Conservation (phyloP, 2,888 invertebrate species). For the Cryptus viduatorius region DNA sequence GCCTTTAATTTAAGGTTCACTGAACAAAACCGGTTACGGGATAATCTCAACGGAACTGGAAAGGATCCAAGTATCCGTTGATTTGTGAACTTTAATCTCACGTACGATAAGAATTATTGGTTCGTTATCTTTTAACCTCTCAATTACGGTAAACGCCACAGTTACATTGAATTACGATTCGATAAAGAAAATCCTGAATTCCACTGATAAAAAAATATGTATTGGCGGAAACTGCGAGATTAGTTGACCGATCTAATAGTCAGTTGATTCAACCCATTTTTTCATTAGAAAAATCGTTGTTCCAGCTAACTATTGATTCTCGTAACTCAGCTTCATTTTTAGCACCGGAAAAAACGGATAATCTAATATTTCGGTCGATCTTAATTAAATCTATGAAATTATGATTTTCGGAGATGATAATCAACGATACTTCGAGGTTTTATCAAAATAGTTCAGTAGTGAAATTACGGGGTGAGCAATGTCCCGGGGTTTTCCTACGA, state of each 20-base stretch:
- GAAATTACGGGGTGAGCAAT: neutral
- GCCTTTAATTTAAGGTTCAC: slow-evolving; percentile 9
- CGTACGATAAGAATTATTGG: slow-evolving; percentile 10
- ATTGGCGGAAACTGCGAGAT: too few species aligned
- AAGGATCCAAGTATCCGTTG: slow-evolving; percentile 4
- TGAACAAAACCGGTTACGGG: slow-evolving; percentile 3
- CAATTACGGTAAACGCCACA: neutral
- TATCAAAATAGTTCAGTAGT: neutral
- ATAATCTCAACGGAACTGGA: neutral
- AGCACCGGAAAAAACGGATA: neutral
- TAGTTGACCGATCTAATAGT: neutral
- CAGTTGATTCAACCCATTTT: too few species aligned
- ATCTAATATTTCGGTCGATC: neutral
- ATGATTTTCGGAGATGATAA: neutral
- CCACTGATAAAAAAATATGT: neutral
- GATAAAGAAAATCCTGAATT: neutral
- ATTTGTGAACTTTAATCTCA: neutral
- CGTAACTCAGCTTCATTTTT: neutral
- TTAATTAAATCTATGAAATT: slow-evolving; percentile 10
- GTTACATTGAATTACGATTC: neutral
- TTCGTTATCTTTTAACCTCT: neutral
- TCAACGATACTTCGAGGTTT: neutral
- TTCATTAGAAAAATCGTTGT: too few species aligned
- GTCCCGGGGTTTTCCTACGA: neutral
- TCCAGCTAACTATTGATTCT: too few species aligned